Evolutionary conservation across 2,797 vertebrate species (phyloP).

Genomic region (Mus minutoides): DNA sequence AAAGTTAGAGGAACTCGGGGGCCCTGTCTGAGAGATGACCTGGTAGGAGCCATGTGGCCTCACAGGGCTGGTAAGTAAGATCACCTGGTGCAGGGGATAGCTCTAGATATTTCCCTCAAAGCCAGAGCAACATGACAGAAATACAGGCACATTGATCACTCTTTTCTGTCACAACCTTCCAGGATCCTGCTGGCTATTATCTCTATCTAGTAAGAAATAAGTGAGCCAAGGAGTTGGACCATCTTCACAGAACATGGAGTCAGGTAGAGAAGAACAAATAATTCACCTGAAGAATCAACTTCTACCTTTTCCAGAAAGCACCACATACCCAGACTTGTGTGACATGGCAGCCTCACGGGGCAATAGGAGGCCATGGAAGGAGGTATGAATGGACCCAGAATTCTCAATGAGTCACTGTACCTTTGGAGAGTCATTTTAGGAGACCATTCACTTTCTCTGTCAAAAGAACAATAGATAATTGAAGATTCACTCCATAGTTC

Average conservation of each 20-base stretch:
- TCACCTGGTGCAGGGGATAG: too few relatives aligned
- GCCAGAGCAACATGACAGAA: background rate
- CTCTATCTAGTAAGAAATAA: background rate
- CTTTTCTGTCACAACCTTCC: background rate
- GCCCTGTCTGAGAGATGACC: too few relatives aligned
- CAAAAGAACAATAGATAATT: background rate
- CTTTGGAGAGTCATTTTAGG: background rate
- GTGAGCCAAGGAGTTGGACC: background rate
- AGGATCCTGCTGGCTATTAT: background rate
- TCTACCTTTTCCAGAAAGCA: background rate
- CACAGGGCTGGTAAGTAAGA: too few relatives aligned
- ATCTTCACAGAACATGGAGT: too few relatives aligned
- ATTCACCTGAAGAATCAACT: background rate
- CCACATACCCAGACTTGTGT: background rate
- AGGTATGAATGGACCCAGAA: background rate
- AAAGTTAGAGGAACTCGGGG: too few relatives aligned
- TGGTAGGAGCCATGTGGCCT: too few relatives aligned
- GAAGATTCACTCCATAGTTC: background rate
- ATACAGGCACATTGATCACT: accelerated
- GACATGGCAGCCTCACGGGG: background rate
- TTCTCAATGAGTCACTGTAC: background rate
- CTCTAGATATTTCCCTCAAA: background rate
- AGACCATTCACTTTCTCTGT: background rate
- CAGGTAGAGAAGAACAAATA: background rate
- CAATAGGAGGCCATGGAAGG: background rate